Percentiles rank a stretch among this genome's conserved stretches.
Evolutionary conservation across 2,888 invertebrate species (phyloP).

Genomic region (Luperina nickerlii): DNA sequence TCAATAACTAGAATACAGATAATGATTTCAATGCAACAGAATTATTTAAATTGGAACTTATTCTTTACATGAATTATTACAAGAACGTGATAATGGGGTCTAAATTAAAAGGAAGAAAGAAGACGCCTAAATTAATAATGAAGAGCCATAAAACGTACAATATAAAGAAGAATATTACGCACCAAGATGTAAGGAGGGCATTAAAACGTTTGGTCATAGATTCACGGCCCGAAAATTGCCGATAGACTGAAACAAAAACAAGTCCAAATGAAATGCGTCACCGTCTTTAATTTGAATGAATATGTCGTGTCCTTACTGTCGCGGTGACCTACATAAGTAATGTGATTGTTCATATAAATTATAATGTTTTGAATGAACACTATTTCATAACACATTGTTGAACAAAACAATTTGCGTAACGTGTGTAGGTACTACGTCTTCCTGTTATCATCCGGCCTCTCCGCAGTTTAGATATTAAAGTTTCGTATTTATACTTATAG

Average conservation of each 20-base stretch:
- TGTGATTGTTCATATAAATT: slow-evolving; percentile 63
- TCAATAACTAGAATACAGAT: background rate
- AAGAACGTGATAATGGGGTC: background rate
- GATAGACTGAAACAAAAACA: slow-evolving; percentile 28
- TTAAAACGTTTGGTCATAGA: slow-evolving; percentile 26
- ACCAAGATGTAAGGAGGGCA: background rate
- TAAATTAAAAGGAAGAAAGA: background rate
- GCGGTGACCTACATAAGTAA: slow-evolving; percentile 56
- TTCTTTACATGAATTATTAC: background rate
- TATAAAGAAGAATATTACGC: background rate
- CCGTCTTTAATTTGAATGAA: slow-evolving; percentile 49
- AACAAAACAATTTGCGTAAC: slow-evolving; percentile 62
- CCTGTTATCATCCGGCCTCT: slow-evolving; percentile 50
- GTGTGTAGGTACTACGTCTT: slow-evolving; percentile 61
- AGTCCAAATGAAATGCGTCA: slow-evolving; percentile 42
- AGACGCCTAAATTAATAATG: background rate
- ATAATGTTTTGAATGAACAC: slow-evolving; percentile 61
- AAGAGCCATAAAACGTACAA: background rate
- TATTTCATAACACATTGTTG: slow-evolving; percentile 56
- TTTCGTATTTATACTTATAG: slow-evolving; percentile 6
- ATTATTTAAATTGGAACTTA: background rate
- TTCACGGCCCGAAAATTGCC: background rate
- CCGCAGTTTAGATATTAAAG: slow-evolving; percentile 36
- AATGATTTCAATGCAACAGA: background rate
- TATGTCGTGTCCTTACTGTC: slow-evolving; percentile 54